These are phyloP conservation scores for Aphelinus certus DNA, from an alignment of 1,140 invertebrate species.

Conservation along the genomic window DNA sequence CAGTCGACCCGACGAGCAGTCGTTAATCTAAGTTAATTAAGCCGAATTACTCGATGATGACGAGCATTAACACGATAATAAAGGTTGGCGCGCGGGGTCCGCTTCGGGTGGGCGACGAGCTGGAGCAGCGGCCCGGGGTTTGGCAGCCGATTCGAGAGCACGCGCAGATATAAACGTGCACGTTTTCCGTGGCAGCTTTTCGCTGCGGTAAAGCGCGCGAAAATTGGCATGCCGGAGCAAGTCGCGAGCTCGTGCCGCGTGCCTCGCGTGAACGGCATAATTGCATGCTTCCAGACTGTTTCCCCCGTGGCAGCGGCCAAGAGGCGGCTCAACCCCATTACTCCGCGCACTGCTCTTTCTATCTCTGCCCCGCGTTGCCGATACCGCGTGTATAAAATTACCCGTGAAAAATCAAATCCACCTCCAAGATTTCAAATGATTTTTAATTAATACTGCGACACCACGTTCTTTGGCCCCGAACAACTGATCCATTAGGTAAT, in stretches of 20 bases:
- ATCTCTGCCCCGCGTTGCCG: neutral
- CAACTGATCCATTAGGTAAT: no score
- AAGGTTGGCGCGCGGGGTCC: no score
- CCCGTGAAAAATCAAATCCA: conserved; percentile 12
- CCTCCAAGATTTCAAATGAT: no score
- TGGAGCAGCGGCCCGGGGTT: neutral
- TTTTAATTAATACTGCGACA: no score
- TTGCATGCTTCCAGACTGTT: conserved; percentile 42
- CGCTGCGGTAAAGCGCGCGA: neutral
- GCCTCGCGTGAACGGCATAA: conserved; percentile 47
- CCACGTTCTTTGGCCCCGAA: no score
- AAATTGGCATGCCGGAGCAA: neutral
- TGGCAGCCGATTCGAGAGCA: neutral
- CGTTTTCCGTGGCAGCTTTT: neutral
- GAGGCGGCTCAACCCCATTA: neutral
- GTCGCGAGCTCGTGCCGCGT: conserved; percentile 34
- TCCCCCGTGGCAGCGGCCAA: neutral
- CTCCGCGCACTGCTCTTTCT: conserved; percentile 14
- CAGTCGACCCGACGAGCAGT: no score
- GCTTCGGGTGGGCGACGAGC: no score
- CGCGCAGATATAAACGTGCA: neutral
- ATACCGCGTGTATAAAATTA: conserved; percentile 18
- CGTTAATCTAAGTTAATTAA: no score
- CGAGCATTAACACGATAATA: no score
- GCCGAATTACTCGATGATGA: no score